Evolutionary conservation across 2,888 invertebrate species (phyloP), one percentile per base, ranked within the genome.

Genomic region (Cerastis leucographa): DNA sequence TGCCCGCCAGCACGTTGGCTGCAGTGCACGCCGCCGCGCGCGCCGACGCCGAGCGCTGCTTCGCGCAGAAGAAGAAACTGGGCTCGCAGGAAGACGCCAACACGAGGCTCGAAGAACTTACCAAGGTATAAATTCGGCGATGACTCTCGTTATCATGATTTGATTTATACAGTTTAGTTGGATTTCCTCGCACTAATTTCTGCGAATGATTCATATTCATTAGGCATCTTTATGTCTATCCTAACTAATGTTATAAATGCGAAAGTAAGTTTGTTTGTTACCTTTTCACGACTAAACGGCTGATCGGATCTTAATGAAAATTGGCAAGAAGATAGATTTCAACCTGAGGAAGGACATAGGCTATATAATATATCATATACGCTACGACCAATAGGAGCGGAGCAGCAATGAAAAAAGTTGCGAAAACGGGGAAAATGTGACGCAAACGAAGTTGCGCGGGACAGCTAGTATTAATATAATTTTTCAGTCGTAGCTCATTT

Each of bases 11-110:
- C 67, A 5, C 14, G 35, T 59, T 82, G 25, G 0, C 0, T 2
- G 65, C 19, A 14, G 69, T 35, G 22, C 86, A 64, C 71, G 66
- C 7, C 35, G 9, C 19, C 71, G 85, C 85, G 1, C 59, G 75
- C 29, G 71, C 51, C 0, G 72, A 12, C 5, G 86, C 85, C 11
- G 56, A 84, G n/a, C 64, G 42, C 1, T 29, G 61, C 56, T 87
- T 73, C 73, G 42, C 74, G 6, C 93, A 94, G 19, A 83, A 83
- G 54, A 85, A 76, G 74, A 85, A 83, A 59, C 76, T 83, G 29
- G 85, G 84, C 25, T 44, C 83, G n/a, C 83, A 79, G 29, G 71
- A 84, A 17, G 80, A 83, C 2, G 72, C 78, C 4, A 77, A 74
- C 1, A 35, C 40, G 12, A 40, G 77, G 25, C 82, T 85, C 0